Base-by-base conservation (phyloP, 2,888 invertebrate species). In the Cosmia trapezina region DNA sequence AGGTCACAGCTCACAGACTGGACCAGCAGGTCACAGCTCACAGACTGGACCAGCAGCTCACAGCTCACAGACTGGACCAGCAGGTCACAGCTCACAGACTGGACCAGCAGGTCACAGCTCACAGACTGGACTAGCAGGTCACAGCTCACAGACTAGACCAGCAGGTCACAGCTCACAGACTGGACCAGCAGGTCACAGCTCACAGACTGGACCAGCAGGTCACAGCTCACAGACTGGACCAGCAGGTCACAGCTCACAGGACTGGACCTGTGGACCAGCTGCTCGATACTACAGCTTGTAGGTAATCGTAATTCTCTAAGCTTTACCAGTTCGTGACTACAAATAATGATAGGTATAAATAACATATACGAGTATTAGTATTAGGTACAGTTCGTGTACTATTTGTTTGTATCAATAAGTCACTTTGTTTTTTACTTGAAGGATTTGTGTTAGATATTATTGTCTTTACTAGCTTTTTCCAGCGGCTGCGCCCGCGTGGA, bases 311-410 rank as follows among this genome's bases (percentile, higher is more conserved):
- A 33, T 47, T 37, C 33, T 33, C 2, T 19, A 28, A 47, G 6
- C 11, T 59, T 54, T 59, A 68, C 37, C 33, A 12, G 22, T 22
- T 61, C 64, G 66, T 80, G 66, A 56, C 51, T 28, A 19, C 54
- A 49, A 60, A 80, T 66, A 66, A 51, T 41, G 17, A 49, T 14
- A 8, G 5, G 6, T 37, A 37, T 37, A 37, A 33, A 4, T 3
- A 12, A 62, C 47, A 62, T 45, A 17, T 33, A 4, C 4, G n/a
- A 33, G 2, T 33, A 33, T 33, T 33, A 33, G 2, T 61, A 41
- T 56, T 63, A 59, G 22, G 33, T 33, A 60, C 33, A 37, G 43
- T 33, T 59, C 11, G 17, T n/a, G 12, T 60, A 43, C 7, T 28
- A 28, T 28, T 28, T 45, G 8, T 33, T 41, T 17, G 2, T 22